These are phyloP conservation scores for Eupithecia pulchellata DNA, from an alignment of 2,888 invertebrate genomes.

Conservation along the genomic window DNA sequence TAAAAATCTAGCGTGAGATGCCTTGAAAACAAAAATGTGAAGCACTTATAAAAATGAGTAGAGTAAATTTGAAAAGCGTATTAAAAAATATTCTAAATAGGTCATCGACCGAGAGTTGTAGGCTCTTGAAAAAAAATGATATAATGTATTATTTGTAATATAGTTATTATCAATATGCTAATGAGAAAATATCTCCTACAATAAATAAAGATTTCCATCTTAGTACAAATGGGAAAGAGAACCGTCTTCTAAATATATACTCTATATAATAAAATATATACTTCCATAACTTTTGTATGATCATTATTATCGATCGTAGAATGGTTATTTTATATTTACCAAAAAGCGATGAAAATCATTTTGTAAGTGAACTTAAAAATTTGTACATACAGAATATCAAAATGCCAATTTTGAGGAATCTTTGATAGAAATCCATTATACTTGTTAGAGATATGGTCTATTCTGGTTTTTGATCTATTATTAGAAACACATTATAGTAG, in stretches of 20 bases:
- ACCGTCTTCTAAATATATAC: constrained; percentile 12
- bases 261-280: constrained; percentile 2
- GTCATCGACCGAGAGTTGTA: neutral
- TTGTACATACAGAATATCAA: neutral
- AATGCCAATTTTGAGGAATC: neutral
- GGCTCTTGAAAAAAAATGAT: neutral
- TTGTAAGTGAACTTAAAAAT: neutral
- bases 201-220: neutral
- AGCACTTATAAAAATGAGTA: constrained; percentile 1
- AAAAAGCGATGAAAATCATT: neutral
- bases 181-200: neutral
- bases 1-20: neutral
- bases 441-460: neutral
- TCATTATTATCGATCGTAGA: neutral
- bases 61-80: neutral
- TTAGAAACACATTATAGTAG: neutral
- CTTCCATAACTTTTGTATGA: neutral
- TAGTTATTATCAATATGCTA: neutral
- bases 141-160: neutral
- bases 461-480: neutral
- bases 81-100: neutral
- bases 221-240: constrained; percentile 12
- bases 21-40: constrained; percentile 10
- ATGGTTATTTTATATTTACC: neutral
- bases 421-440: neutral